A percentile compares a stretch with the other conserved stretches of the same genome.
phyloP scores from a whole-genome alignment of 2,888 invertebrate genomes.

The Pseudeuparius sepicola region DNA sequence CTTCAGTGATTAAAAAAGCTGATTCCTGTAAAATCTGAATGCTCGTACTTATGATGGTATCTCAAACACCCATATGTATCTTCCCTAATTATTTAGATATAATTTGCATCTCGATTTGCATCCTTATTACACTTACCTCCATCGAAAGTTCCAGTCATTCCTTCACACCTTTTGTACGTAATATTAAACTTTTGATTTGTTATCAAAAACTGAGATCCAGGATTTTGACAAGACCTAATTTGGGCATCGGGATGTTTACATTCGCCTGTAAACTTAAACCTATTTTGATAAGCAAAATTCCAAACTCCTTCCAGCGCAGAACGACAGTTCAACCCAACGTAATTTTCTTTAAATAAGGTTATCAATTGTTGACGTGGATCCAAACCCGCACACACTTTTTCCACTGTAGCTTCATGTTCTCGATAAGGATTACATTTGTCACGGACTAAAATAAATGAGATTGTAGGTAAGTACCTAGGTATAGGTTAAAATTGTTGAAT shows the following conservation, averaged over 20 bases:
- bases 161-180: slow-evolving; percentile 81
- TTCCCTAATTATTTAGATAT: no score
- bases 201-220: slow-evolving; percentile 90
- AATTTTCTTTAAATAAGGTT: slow-evolving; percentile 83
- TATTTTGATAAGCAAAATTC: slow-evolving; percentile 77
- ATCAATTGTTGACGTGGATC: slow-evolving; percentile 70
- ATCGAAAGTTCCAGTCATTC: slow-evolving; percentile 83
- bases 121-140: no score
- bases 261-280: slow-evolving; percentile 84
- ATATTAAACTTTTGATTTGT: slow-evolving; percentile 96
- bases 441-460: not conserved
- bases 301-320: slow-evolving; percentile 93
- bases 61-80: no score
- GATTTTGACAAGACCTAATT: slow-evolving; percentile 89
- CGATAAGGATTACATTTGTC: slow-evolving; percentile 66
- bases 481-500: no score
- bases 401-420: slow-evolving; percentile 56
- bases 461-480: no score
- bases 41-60: no score
- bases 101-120: no score
- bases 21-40: no score
- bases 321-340: slow-evolving; percentile 81
- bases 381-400: slow-evolving; percentile 65
- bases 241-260: slow-evolving; percentile 82
- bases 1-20: no score